phyloP scores from a whole-genome alignment of 1,140 invertebrate species.

The Hesperophylax magnus region DNA sequence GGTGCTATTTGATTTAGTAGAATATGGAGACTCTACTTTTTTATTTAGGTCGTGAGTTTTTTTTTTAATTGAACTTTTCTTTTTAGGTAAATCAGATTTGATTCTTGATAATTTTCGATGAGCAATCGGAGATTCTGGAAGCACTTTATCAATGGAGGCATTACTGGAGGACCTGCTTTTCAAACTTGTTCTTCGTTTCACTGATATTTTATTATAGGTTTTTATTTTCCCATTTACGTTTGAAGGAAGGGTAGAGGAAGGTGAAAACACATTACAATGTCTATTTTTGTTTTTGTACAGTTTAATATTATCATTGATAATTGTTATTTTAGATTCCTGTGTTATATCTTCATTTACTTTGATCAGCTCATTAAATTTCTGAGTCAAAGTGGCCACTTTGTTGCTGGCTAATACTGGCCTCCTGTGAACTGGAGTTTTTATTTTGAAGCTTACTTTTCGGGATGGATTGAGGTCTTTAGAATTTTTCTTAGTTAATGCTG shows the following conservation, averaged over 20 bases:
- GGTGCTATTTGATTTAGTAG: constrained; percentile 15
- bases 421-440: constrained; percentile 63
- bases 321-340: constrained; percentile 65
- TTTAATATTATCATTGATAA: constrained; percentile 65
- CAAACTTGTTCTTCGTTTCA: constrained; percentile 62
- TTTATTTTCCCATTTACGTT: constrained; percentile 70
- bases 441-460: constrained; percentile 70
- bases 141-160: constrained; percentile 66
- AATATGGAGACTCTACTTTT: constrained; percentile 7
- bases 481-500: constrained; percentile 59
- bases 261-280: constrained; percentile 65
- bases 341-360: constrained; percentile 61
- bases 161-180: constrained; percentile 68
- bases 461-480: constrained; percentile 60
- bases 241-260: constrained; percentile 66
- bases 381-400: constrained; percentile 71
- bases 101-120: constrained; percentile 65
- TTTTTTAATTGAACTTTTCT: constrained; percentile 44
- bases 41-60: constrained; percentile 32
- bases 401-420: constrained; percentile 67
- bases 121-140: constrained; percentile 61
- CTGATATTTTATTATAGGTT: constrained; percentile 62
- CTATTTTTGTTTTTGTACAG: constrained; percentile 58
- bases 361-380: constrained; percentile 71
- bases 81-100: constrained; percentile 64